phyloP scores from a whole-genome alignment of 2,888 invertebrate genomes.

The Argyresthia goedartella region DNA sequence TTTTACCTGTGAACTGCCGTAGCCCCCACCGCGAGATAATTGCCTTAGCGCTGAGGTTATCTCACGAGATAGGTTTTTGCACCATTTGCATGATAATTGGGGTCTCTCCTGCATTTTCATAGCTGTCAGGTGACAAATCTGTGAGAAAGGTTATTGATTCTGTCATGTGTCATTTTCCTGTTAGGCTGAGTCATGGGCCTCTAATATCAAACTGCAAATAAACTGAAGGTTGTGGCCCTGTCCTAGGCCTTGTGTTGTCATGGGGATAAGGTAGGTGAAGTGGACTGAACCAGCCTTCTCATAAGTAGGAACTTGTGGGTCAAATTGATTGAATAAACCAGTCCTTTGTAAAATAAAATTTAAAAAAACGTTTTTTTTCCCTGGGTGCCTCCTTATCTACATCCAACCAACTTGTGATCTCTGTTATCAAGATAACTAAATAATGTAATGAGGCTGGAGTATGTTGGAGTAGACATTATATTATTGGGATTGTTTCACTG shows the following conservation, averaged over 20 bases:
- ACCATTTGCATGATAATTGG: background rate
- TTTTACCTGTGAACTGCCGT: constrained; percentile 9
- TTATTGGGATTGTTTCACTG: too few species aligned
- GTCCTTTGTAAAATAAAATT: too few species aligned
- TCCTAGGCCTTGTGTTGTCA: background rate
- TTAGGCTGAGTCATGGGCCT: background rate
- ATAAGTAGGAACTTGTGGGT: too few species aligned
- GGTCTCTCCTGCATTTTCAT: background rate
- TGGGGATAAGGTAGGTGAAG: background rate
- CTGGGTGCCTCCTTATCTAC: too few species aligned
- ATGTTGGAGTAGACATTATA: too few species aligned
- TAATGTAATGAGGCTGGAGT: too few species aligned
- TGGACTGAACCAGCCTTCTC: too few species aligned
- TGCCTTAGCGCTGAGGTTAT: background rate
- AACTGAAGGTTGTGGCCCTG: background rate
- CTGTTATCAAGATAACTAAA: too few species aligned
- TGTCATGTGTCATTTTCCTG: constrained; percentile 1
- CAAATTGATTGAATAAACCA: too few species aligned
- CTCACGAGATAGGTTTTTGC: background rate
- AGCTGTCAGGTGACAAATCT: background rate
- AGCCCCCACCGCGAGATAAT: background rate
- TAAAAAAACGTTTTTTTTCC: too few species aligned
- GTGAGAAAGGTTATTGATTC: background rate
- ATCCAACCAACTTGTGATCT: too few species aligned
- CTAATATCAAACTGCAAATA: background rate